These are phyloP conservation scores for Drosophila pseudotakahashii DNA, from an alignment of 2,888 invertebrate genomes.

Conservation along the genomic window DNA sequence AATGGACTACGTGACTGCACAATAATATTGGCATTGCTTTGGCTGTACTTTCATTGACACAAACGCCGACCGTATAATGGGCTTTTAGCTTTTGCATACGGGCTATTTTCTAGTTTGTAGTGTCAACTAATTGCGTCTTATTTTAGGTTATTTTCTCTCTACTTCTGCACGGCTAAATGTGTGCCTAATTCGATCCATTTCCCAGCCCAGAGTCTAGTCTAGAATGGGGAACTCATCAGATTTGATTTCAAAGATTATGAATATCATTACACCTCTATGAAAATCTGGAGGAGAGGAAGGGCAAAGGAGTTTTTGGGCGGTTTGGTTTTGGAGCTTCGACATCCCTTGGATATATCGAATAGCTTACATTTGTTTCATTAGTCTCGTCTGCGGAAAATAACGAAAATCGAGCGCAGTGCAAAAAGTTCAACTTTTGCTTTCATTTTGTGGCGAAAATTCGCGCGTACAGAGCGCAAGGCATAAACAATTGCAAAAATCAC, in stretches of 20 bases:
- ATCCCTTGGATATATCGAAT: constrained; percentile 57
- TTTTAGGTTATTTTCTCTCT: constrained; percentile 37
- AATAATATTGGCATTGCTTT: constrained; percentile 43
- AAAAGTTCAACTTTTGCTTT: constrained; percentile 82
- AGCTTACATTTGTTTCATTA: constrained; percentile 18
- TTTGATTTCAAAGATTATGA: background rate
- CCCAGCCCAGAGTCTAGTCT: background rate
- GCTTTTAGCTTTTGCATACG: constrained; percentile 33
- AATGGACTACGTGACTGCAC: constrained; percentile 40
- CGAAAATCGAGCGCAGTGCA: constrained; percentile 42
- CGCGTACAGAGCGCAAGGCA: constrained; percentile 50
- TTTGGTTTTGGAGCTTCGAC: constrained; percentile 31
- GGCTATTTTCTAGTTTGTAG: constrained; percentile 28
- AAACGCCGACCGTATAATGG: constrained; percentile 5
- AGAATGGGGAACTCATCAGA: background rate
- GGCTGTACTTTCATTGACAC: constrained; percentile 29
- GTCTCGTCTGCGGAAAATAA: constrained; percentile 32
- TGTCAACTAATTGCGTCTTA: constrained; percentile 72
- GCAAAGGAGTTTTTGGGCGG: constrained; percentile 30
- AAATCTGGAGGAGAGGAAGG: background rate
- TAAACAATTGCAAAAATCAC: constrained; percentile 69
- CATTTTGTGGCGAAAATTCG: constrained; percentile 73
- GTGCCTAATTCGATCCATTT: background rate
- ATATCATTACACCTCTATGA: background rate
- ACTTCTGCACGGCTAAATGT: constrained; percentile 8